A percentile compares a stretch with the other conserved stretches of the same genome.
These are phyloP conservation scores for Limnephilus lunatus DNA, from an alignment of 2,888 invertebrate species.

Conservation along the genomic window DNA sequence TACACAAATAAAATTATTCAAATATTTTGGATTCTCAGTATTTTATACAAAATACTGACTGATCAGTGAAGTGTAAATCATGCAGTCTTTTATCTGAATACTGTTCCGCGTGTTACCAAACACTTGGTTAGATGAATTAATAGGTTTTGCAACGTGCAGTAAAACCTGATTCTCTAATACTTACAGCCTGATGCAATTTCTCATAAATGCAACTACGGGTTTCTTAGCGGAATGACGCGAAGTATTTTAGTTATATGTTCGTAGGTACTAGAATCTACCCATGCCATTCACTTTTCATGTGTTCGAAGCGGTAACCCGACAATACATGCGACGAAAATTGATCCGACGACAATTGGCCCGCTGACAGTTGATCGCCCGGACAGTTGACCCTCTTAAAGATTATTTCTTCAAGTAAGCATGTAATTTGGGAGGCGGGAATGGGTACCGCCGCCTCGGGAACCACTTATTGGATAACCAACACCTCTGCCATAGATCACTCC, in stretches of 20 bases:
- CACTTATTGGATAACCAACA: too few relatives aligned
- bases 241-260: neutral
- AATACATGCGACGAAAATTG: too few relatives aligned
- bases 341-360: too few relatives aligned
- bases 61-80: neutral
- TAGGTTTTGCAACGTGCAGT: neutral
- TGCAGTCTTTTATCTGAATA: neutral
- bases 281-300: neutral
- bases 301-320: neutral
- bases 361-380: too few relatives aligned
- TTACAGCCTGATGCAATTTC: neutral
- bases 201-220: neutral
- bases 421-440: too few relatives aligned
- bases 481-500: too few relatives aligned
- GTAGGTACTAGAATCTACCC: neutral
- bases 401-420: too few relatives aligned
- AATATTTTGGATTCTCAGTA: neutral
- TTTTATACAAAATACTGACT: neutral
- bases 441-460: too few relatives aligned
- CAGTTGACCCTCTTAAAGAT: too few relatives aligned
- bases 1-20: neutral
- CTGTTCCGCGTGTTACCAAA: neutral
- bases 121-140: neutral
- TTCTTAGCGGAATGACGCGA: neutral
- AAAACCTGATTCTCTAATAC: neutral